Conservation (phyloP, 2,113 vertebrate genomes). For the Vulpes ferrilata region DNA sequence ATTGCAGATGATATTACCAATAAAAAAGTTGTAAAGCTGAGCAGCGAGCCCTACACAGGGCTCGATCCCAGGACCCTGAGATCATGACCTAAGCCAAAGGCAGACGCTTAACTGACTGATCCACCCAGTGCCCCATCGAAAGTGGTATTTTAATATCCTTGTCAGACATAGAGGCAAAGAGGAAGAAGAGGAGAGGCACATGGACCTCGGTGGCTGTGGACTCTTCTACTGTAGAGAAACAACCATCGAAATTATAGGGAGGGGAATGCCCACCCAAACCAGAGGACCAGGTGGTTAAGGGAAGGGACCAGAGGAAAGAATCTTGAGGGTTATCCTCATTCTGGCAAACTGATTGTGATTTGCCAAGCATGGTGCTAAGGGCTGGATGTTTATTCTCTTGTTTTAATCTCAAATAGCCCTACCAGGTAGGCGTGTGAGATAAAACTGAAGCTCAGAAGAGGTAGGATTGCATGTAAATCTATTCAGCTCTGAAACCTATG, state of each 20-base stretch:
- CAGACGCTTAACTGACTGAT: too few relatives aligned
- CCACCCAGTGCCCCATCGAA: too few relatives aligned
- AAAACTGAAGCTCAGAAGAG: not conserved
- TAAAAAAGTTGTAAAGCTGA: not conserved
- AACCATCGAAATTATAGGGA: not conserved
- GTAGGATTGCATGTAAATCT: not conserved
- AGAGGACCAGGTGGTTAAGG: not conserved
- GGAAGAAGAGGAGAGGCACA: too few relatives aligned
- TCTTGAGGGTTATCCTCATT: not conserved
- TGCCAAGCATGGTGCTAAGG: not conserved
- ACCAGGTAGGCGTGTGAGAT: not conserved
- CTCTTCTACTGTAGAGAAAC: not conserved
- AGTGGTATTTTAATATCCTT: not conserved
- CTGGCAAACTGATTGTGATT: not conserved
- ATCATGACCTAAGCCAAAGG: too few relatives aligned
- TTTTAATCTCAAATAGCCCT: not conserved
- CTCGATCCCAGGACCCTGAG: too few relatives aligned
- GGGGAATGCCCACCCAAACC: not conserved
- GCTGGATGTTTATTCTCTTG: not conserved
- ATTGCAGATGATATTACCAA: not conserved
- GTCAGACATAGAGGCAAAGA: not conserved
- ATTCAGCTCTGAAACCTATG: not conserved
- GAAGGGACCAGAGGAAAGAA: not conserved
- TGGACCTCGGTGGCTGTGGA: accelerated
- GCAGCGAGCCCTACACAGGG: too few relatives aligned